Evolutionary conservation across 2,797 vertebrate genomes (phyloP).

Genomic region (Alectoris magna): DNA sequence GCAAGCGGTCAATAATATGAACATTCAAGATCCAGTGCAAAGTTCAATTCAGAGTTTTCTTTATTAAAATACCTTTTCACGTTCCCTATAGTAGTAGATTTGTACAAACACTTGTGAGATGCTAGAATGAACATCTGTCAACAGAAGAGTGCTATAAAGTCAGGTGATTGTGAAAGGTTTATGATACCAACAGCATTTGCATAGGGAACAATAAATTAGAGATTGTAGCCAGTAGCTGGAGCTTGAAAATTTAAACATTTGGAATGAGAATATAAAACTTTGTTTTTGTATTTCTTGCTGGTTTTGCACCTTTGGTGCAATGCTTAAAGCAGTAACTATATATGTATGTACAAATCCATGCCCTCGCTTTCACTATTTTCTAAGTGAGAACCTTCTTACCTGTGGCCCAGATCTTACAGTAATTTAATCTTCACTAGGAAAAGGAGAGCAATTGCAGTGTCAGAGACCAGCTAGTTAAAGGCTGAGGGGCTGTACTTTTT

Average conservation of each 20-base stretch:
- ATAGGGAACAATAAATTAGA: slow-evolving; percentile 79
- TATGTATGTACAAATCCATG: not conserved
- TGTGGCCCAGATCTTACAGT: not conserved
- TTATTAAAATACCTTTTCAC: slow-evolving; percentile 73
- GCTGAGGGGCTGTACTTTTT: not conserved
- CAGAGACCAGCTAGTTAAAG: not conserved
- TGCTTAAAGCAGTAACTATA: slow-evolving; percentile 21
- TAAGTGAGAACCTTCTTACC: slow-evolving; percentile 40
- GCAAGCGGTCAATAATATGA: not conserved
- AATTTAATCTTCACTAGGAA: slow-evolving; percentile 33
- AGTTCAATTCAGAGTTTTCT: slow-evolving; percentile 76
- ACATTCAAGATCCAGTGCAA: slow-evolving; percentile 38
- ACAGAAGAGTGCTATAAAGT: not conserved
- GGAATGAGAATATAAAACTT: slow-evolving; percentile 15
- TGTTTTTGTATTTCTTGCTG: slow-evolving; percentile 33
- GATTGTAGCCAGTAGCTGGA: slow-evolving; percentile 58
- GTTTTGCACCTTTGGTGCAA: slow-evolving; percentile 11
- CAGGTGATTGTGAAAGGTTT: slow-evolving; percentile 19
- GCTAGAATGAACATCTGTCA: slow-evolving; percentile 10
- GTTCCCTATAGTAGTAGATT: slow-evolving; percentile 31
- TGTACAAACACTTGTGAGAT: not conserved
- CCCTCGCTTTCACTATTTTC: not conserved
- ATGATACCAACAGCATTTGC: slow-evolving; percentile 56
- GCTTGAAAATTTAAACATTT: slow-evolving; percentile 36
- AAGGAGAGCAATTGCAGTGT: slow-evolving; percentile 1